phyloP scores from a whole-genome alignment of 2,888 invertebrate genomes.

The Meta bourneti region DNA sequence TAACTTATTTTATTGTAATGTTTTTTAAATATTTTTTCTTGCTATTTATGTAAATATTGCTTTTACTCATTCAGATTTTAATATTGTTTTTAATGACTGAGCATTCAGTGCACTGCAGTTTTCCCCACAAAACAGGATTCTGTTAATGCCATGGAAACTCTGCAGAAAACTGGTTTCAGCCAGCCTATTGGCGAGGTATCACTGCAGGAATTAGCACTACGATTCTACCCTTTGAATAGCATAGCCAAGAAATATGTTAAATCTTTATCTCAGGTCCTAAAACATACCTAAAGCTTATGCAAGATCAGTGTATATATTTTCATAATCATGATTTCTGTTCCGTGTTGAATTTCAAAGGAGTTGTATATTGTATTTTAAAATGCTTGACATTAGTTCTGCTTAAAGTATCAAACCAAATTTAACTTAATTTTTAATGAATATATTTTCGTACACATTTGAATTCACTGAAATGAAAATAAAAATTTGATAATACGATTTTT shows the following conservation, averaged over 20 bases:
- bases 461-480: conserved; percentile 27
- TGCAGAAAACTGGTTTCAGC: neutral
- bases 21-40: neutral
- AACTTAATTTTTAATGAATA: neutral
- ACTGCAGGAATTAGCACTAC: neutral
- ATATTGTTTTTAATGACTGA: neutral
- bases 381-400: conserved; percentile 17
- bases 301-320: conserved; percentile 50
- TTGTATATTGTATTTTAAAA: conserved; percentile 45
- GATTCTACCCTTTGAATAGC: neutral
- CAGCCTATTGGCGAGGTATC: neutral
- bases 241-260: conserved; percentile 18
- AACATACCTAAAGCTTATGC: conserved; percentile 26
- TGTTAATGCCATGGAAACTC: neutral
- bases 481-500: conserved; percentile 10
- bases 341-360: conserved; percentile 17
- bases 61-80: neutral
- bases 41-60: neutral
- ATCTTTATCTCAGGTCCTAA: conserved; percentile 18
- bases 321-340: conserved; percentile 49
- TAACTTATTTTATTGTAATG: neutral
- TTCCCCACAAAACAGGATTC: neutral
- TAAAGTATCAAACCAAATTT: conserved; percentile 36
- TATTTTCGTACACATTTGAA: conserved; percentile 2
- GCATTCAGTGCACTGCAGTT: neutral